Percentiles rank a stretch among this genome's conserved stretches.
Conservation (phyloP, 2,797 vertebrate genomes). For the Leptatherina wallacei region DNA sequence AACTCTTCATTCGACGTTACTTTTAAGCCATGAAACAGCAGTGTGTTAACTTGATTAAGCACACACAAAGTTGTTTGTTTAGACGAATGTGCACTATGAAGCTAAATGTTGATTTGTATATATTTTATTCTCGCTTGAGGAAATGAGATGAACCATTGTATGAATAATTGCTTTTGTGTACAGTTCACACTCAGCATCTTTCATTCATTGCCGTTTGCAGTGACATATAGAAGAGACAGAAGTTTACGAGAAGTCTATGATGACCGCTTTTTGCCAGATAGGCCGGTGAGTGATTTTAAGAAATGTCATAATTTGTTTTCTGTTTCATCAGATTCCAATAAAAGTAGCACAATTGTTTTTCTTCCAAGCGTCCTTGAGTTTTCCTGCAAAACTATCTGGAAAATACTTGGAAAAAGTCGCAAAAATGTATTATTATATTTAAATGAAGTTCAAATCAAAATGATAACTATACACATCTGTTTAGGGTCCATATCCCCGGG, state of each 20-base stretch:
- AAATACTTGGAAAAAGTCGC: neutral
- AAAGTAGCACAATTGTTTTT: neutral
- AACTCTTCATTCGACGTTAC: neutral
- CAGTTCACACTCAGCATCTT: neutral
- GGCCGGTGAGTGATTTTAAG: conserved; percentile 67
- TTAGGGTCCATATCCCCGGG: conserved; percentile 75
- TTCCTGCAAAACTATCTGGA: neutral
- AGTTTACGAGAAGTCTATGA: conserved; percentile 81
- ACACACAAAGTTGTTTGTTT: neutral
- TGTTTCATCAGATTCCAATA: neutral
- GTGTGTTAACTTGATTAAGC: neutral
- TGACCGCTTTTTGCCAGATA: conserved; percentile 78
- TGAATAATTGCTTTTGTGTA: neutral
- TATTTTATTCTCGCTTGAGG: no score
- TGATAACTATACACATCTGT: neutral
- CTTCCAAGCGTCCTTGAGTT: neutral
- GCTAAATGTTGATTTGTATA: neutral
- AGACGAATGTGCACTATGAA: neutral
- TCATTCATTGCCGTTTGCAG: conserved; percentile 53
- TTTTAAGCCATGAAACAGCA: neutral
- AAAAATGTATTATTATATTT: neutral
- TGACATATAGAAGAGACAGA: conserved; percentile 84
- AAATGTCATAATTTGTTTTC: neutral
- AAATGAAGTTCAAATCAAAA: neutral
- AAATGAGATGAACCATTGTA: neutral